Base-by-base conservation (phyloP, 2,797 vertebrate genomes). In the Protonibea diacanthus region DNA sequence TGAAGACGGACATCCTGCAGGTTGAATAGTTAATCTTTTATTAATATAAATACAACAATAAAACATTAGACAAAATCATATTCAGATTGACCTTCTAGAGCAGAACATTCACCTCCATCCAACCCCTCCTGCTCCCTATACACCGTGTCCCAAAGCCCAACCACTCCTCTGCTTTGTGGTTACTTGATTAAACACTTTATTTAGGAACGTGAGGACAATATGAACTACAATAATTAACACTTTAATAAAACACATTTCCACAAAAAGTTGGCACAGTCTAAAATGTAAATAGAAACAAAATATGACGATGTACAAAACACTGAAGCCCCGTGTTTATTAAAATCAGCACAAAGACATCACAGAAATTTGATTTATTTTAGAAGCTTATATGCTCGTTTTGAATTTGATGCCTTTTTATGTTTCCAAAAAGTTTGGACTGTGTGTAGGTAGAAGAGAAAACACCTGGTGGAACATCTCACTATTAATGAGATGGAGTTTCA, bases 1-100 rank as follows among this genome's bases (percentile, higher is more conserved):
- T 99, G 84, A 96, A 97, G 91, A 97, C 95, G 59, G 89, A 94
- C 66, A 92, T 96, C 76, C 60, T 96, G 67, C 90, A 95, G 88
- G 98, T 99, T 89, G 77, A 48, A 13, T 14, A 53, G 27, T 17
- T 11, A 1, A 23, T 15, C 17, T 53, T 38, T 55, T 21, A 25
- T 68, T 7, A 60, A 44, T 1, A 55, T 29, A 17, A 20, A 62
- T 57, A 21, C 4, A 10, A 20, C 15, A 21, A 17, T 3, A 60
- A 47, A 56, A 29, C 53, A 56, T 29, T 27, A 49, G 18, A 38
- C 25, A 48, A 20, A 33, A 49, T 48, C 6, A 20, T 8, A 21
- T 5, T 21, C 33, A 15, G 5, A 27, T 27, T 25, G 6, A 47
- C 8, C 23, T 29, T 15, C 44, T 15, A 3, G 33, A 33, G 57